These are phyloP conservation scores for Callosobruchus maculatus DNA, from an alignment of 2,888 invertebrate genomes.

Conservation along the genomic window DNA sequence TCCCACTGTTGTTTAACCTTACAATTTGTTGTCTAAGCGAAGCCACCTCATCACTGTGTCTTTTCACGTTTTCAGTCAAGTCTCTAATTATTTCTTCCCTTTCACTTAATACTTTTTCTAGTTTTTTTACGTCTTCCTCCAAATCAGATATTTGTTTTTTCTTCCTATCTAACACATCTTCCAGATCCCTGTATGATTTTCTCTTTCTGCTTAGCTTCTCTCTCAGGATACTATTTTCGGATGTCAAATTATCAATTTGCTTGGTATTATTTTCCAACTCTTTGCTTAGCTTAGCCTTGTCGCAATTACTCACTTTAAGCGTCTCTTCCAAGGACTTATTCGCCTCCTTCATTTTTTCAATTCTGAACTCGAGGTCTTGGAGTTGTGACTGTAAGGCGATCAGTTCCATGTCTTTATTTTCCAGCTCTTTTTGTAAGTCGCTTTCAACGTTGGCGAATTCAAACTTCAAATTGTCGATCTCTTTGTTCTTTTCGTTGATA, in stretches of 20 bases:
- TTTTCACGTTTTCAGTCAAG: conserved; percentile 51
- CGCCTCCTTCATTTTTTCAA: background rate
- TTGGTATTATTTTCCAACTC: conserved; percentile 18
- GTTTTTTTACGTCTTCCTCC: conserved; percentile 31
- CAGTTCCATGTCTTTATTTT: conserved; percentile 53
- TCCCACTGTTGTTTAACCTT: conserved; percentile 9
- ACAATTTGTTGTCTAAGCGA: conserved; percentile 49
- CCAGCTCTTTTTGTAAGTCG: conserved; percentile 22
- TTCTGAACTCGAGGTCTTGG: conserved; percentile 2
- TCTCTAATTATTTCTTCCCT: conserved; percentile 57
- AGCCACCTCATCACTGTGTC: conserved; percentile 54
- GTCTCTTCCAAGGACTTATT: conserved; percentile 15
- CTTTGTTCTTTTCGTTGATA: conserved; percentile 55
- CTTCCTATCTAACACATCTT: conserved; percentile 17
- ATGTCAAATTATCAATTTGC: conserved; percentile 21
- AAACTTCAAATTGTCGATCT: conserved; percentile 50
- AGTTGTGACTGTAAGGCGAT: conserved; percentile 47
- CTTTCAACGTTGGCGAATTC: conserved; percentile 37
- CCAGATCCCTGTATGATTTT: conserved; percentile 20
- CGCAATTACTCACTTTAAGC: conserved; percentile 11
- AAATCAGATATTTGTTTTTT: conserved; percentile 31
- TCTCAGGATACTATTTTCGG: conserved; percentile 13
- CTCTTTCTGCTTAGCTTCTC: conserved; percentile 37
- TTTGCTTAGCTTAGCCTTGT: conserved; percentile 14
- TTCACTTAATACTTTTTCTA: conserved; percentile 36